phyloP scores from a whole-genome alignment of 2,888 invertebrate species.

The Drosophila recens region DNA sequence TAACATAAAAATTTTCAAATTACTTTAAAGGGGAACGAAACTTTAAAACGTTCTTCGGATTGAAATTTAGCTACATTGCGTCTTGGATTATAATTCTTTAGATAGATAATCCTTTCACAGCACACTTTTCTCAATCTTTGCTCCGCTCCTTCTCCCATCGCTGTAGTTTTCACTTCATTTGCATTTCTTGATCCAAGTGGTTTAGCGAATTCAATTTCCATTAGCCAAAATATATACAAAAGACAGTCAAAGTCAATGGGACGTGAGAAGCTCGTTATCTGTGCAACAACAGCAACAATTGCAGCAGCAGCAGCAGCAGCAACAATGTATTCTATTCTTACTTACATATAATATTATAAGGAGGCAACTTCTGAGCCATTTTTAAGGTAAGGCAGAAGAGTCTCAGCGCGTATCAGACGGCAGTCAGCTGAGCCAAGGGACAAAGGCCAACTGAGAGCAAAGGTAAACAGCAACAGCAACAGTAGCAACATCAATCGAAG shows the following conservation, averaged over 20 bases:
- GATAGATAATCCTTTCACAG: background rate
- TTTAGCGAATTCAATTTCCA: slow-evolving; percentile 61
- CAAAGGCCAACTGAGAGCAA: slow-evolving; percentile 36
- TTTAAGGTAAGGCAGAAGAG: slow-evolving; percentile 12
- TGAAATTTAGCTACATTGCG: background rate
- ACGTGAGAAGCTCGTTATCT: slow-evolving; percentile 68
- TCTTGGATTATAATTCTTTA: background rate
- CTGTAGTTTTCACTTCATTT: slow-evolving; percentile 59
- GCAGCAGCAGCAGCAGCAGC: slow-evolving; percentile 6
- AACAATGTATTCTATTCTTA: slow-evolving; percentile 27
- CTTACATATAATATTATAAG: slow-evolving; percentile 27
- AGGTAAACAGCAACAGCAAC: slow-evolving; percentile 33
- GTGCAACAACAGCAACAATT: slow-evolving; percentile 11
- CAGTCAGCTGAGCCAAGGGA: slow-evolving; percentile 29
- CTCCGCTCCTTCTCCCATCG: background rate
- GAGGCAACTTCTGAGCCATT: slow-evolving; percentile 3
- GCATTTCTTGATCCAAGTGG: slow-evolving; percentile 55
- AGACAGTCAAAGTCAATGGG: slow-evolving; percentile 55
- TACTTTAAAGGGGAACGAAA: too few species aligned
- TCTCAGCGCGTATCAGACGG: slow-evolving; percentile 20
- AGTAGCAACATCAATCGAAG: slow-evolving; percentile 7
- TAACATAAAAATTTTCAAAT: too few species aligned
- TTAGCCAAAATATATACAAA: slow-evolving; percentile 46
- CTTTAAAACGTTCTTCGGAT: too few species aligned
- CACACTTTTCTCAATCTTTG: background rate